These are phyloP conservation scores for Oryzias javanicus DNA, from an alignment of 2,113 vertebrate genomes.

Conservation along the genomic window DNA sequence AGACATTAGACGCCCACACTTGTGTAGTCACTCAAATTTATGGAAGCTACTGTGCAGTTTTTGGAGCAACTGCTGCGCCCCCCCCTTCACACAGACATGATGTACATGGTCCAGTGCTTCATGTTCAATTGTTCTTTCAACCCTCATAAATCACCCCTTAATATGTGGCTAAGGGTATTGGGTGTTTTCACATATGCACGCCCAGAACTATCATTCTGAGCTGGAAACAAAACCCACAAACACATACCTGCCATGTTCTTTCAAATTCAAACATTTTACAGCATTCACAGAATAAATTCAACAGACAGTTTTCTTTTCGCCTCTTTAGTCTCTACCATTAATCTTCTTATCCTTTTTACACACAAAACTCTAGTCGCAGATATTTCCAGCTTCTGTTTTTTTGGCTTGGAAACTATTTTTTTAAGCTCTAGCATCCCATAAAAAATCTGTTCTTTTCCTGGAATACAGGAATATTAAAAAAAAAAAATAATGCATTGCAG, in stretches of 20 bases:
- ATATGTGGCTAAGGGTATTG: slow-evolving; percentile 22
- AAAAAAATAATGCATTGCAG: not conserved
- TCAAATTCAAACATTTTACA: slow-evolving; percentile 9
- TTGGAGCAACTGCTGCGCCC: slow-evolving; percentile 30
- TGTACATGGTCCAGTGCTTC: slow-evolving; percentile 60
- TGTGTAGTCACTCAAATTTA: slow-evolving; percentile 44
- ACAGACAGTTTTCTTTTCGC: not conserved
- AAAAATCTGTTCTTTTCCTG: not conserved
- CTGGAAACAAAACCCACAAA: slow-evolving; percentile 8
- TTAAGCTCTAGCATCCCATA: slow-evolving; percentile 10
- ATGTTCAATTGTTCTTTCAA: slow-evolving; percentile 67
- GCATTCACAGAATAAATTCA: slow-evolving; percentile 7
- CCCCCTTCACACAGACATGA: slow-evolving; percentile 56
- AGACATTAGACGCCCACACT: too few relatives aligned
- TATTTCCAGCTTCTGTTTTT: slow-evolving; percentile 11
- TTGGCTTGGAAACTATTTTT: slow-evolving; percentile 10
- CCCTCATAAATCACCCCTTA: slow-evolving; percentile 60
- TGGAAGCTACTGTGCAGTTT: slow-evolving; percentile 38
- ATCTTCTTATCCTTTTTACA: slow-evolving; percentile 4
- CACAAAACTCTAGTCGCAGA: slow-evolving; percentile 24
- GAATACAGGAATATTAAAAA: not conserved
- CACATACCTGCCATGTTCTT: slow-evolving; percentile 29
- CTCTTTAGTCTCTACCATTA: not conserved
- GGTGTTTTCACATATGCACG: slow-evolving; percentile 10
- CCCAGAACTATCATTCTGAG: slow-evolving; percentile 25